These are phyloP conservation scores for Yponomeuta sedellus DNA, from an alignment of 2,888 invertebrate genomes.

Conservation along the genomic window DNA sequence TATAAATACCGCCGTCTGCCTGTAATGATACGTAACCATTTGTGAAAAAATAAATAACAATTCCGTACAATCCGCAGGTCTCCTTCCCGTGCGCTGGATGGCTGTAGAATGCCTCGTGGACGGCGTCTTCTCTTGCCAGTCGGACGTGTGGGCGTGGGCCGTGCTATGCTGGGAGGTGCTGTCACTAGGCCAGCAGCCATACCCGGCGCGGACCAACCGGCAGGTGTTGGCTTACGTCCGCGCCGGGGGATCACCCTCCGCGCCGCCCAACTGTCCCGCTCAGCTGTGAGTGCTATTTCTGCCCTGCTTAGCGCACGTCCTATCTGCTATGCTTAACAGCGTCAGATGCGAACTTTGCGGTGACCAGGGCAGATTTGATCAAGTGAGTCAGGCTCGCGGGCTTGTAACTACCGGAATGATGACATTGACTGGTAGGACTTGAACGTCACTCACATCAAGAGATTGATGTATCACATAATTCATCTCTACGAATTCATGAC, in stretches of 20 bases:
- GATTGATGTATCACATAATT: too few relatives aligned
- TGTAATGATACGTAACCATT: too few relatives aligned
- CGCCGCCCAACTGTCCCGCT: constrained; percentile 90
- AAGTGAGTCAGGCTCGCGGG: too few relatives aligned
- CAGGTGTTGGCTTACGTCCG: constrained; percentile 95
- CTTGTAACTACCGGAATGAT: too few relatives aligned
- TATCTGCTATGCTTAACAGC: too few relatives aligned
- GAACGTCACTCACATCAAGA: too few relatives aligned
- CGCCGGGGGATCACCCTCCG: constrained; percentile 88
- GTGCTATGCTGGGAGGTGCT: constrained; percentile 98
- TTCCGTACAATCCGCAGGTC: constrained; percentile 63
- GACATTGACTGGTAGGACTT: too few relatives aligned
- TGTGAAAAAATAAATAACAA: not conserved
- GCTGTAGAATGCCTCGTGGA: constrained; percentile 97
- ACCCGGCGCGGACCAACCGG: constrained; percentile 93
- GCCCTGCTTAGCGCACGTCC: too few relatives aligned
- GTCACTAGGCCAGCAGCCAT: constrained; percentile 97
- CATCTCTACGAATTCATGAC: too few relatives aligned
- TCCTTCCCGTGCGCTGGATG: constrained; percentile 98
- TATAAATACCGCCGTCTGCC: too few relatives aligned
- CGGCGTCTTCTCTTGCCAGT: constrained; percentile 96
- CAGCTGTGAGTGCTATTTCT: constrained; percentile 76
- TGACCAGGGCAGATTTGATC: too few relatives aligned
- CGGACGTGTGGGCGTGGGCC: constrained; percentile 97
- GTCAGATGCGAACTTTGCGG: too few relatives aligned